Evolutionary conservation across 1,140 invertebrate species (phyloP).

Genomic region (Rhizoglyphus robini): DNA sequence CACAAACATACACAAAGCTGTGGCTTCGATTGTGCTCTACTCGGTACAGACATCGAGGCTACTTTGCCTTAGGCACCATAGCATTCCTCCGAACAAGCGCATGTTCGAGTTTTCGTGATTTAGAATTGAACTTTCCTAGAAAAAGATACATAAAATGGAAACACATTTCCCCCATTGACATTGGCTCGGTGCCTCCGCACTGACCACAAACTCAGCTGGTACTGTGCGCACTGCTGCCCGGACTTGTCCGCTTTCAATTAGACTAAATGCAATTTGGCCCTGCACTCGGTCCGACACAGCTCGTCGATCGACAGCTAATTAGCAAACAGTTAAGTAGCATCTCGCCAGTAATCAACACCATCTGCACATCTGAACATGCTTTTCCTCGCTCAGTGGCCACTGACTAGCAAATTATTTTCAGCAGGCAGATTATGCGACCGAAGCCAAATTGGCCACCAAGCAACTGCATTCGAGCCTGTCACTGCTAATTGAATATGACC

Average conservation of each 20-base stretch:
- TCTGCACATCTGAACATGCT: background rate
- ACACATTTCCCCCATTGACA: background rate
- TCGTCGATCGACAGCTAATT: constrained; percentile 4
- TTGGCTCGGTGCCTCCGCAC: background rate
- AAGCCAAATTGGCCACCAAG: background rate
- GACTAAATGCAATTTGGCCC: no score
- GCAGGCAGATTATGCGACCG: no score
- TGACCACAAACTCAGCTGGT: no score
- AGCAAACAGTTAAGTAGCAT: constrained; percentile 3
- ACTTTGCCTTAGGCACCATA: background rate
- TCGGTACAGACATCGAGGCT: background rate
- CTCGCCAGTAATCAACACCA: constrained; percentile 4
- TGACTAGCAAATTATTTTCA: background rate
- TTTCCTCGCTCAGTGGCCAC: background rate
- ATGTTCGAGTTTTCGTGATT: background rate
- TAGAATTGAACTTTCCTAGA: background rate
- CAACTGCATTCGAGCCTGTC: background rate
- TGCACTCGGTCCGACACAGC: no score
- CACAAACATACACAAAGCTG: no score
- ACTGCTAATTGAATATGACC: background rate
- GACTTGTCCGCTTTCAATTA: background rate
- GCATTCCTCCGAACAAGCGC: background rate
- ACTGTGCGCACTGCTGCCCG: no score
- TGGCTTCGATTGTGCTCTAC: background rate
- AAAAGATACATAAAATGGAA: constrained; percentile 11